Evolutionary conservation across 2,797 vertebrate genomes (phyloP), one percentile per base, ranked within the genome.

Genomic region (Strix occidentalis): DNA sequence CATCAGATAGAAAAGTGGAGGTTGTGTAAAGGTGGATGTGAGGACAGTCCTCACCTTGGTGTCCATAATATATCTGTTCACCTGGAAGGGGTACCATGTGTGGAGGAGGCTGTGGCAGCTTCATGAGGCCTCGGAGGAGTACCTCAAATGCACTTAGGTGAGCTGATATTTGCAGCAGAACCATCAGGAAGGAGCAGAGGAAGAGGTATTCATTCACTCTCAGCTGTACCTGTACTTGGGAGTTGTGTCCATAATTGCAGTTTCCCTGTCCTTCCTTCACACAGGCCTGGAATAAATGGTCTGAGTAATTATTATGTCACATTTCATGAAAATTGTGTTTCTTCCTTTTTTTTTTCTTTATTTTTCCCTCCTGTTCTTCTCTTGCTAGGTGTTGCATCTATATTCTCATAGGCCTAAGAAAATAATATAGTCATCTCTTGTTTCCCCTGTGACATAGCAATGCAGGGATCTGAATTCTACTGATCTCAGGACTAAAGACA

Each of bases 401-500:
- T 21, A 4, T 68, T 84, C 19, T 68, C 29, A 71, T 12, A 56
- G 5, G 45, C 26, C 16, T 54, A 6, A 61, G 74, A 28, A 65
- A 76, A 65, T 3, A 35, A 76, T 65, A 41, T 3, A 81, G 35
- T 39, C 14, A 28, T 84, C 12, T 78, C 26, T 83, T 72, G 20
- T 65, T 91, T 82, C 65, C 26, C 60, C 71, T 48, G 24, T 51
- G 39, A 15, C n/a, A 48, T 23, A 77, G 16, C 31, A 56, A 25
- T 39, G 9, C 16, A 75, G 48, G 46, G 35, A 74, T 77, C 60
- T 33, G 12, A 83, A 72, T 83, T 79, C 78, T 48, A 68, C 77
- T 86, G 63, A 88, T 89, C 68, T 87, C 41, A 64, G 63, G 58
- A 82, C 61, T 94, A 33, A 84, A 84, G 76, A 45, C 46, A 69